Base-by-base conservation (phyloP, 1,140 invertebrate genomes). In the Chymomyza costata region DNA sequence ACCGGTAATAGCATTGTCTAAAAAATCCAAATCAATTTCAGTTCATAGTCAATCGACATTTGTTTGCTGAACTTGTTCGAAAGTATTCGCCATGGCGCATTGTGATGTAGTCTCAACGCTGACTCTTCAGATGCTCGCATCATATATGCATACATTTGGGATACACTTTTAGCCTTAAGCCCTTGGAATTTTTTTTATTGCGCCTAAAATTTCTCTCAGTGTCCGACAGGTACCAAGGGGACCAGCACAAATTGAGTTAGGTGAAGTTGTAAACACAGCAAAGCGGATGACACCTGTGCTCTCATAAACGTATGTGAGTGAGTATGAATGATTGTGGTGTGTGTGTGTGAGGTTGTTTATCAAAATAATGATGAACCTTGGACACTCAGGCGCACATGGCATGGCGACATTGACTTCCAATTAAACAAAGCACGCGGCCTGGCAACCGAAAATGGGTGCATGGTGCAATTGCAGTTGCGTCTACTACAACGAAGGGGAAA, bases 221-320 rank as follows among this genome's bases (percentile, higher is more conserved):
- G n/a, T n/a, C n/a, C n/a, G n/a, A n/a, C n/a, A n/a, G n/a, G n/a
- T n/a, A n/a, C n/a, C n/a, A n/a, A n/a, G n/a, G n/a, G n/a, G n/a
- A n/a, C n/a, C n/a, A n/a, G n/a, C n/a, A n/a, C n/a, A n/a, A n/a
- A n/a, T n/a, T n/a, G 15, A 39, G 35, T 13, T 37, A 39, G 49
- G 57, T 58, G 58, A 63, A 41, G 25, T 13, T 14, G 19, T 25
- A 35, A 16, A 35, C 16, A 54, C 35, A 47, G 41, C 57, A 62
- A 39, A 66, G 71, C 66, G 71, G 71, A 76, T 78, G 73, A 76
- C 71, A 76, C 71, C 71, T 76, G 71, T 78, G 65, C 64, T n/a
- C 34, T 45, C 45, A 25, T 13, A n/a, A 25, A 10, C 17, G 16
- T n/a, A 37, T 19, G 46, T 51, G 38, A 3, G n/a, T 21, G 8